Base-by-base conservation (phyloP, 2,797 vertebrate genomes). In the Scleropages formosus region DNA sequence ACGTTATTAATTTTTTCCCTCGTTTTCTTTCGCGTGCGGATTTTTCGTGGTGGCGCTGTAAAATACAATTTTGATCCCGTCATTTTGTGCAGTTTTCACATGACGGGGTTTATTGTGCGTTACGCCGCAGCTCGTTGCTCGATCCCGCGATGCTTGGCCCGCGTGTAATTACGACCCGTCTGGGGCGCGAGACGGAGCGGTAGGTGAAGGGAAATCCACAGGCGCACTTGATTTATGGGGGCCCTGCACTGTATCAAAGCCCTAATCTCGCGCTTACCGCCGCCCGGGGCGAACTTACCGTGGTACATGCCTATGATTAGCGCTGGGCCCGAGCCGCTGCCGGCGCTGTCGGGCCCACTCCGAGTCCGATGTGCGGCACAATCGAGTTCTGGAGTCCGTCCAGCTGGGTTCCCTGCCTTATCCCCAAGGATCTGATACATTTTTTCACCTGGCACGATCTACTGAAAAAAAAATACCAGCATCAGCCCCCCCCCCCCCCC, bases 161-260 rank as follows among this genome's bases (percentile, higher is more conserved):
- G 93, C 93, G 92, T 95, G 94, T 95, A 97, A 97, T 97, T 97
- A 96, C 94, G 93, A 95, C 94, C 94, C 92, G 94, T 92, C 93
- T 92, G 88, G 93, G 91, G 88, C 89, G 84, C 90, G 90, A 92
- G 93, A 94, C 90, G 91, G 91, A 94, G 92, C 92, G 85, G 89
- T 91, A 92, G 90, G 91, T 93, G 92, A 94, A 93, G 91, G 90
- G 88, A 92, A 94, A 93, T 94, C 94, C 93, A 88, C 91, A 89
- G 93, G 92, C 90, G 86, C 82, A 76, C 90, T 92, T 96, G 94
- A 96, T 96, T 97, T 95, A 96, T 95, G 93, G 91, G 91, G 89
- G 87, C 85, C 31, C 85, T 86, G 86, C 88, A 89, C 92, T 84
- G 88, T 89, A 91, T 94, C 91, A 91, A 89, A 87, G 90, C 86